A percentile compares a stretch with the other conserved stretches of the same genome.
These are phyloP conservation scores for Pseudorectes ferrugineus DNA, from an alignment of 2,113 vertebrate species.

Conservation along the genomic window DNA sequence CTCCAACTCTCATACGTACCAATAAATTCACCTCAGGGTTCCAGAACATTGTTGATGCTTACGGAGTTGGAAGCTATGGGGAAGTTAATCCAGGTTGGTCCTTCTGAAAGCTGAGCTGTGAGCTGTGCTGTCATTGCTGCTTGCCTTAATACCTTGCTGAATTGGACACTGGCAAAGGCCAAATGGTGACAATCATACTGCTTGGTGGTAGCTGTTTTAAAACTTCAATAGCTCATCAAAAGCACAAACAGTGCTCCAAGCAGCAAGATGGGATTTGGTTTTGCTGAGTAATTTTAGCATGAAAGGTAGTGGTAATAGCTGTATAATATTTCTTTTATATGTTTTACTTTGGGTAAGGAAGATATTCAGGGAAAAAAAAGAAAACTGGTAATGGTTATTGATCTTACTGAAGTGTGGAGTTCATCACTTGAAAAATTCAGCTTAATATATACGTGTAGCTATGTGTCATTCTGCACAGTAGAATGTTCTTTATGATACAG, in stretches of 20 bases:
- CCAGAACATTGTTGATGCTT: slow-evolving; percentile 97
- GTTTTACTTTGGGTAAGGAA: background rate
- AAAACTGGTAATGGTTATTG: background rate
- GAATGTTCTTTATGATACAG: background rate
- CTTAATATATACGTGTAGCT: background rate
- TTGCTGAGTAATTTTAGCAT: background rate
- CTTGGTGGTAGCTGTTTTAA: background rate
- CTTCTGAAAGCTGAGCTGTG: background rate
- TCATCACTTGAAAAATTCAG: background rate
- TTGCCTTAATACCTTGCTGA: background rate
- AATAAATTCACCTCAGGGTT: slow-evolving; percentile 98
- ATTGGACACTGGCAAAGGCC: background rate
- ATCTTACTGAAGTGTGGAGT: background rate
- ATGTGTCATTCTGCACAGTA: background rate
- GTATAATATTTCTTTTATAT: background rate
- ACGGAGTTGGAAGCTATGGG: slow-evolving; percentile 89
- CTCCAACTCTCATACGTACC: slow-evolving; percentile 91
- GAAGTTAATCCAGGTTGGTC: slow-evolving; percentile 93
- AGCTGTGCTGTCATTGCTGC: background rate
- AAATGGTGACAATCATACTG: background rate
- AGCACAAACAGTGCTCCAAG: background rate
- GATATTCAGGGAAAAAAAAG: background rate
- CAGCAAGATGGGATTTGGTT: background rate
- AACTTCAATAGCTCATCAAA: background rate
- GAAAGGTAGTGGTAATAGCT: background rate